Base-by-base conservation (phyloP, 1,140 invertebrate species). In the Trachymyrmex septentrionalis region DNA sequence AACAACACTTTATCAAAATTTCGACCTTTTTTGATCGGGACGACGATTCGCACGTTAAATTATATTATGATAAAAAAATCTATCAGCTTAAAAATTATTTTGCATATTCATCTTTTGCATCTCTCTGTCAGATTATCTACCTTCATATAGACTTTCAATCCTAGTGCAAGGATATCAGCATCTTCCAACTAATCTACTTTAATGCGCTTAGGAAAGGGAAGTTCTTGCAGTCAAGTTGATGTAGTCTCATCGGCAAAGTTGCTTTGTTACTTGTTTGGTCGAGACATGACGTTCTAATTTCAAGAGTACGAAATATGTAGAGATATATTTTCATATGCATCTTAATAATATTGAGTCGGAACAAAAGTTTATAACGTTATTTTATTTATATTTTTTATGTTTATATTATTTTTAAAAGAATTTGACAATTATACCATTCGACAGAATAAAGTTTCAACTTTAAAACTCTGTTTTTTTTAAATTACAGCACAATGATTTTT, bases 111-210 rank as follows among this genome's bases (percentile, higher is more conserved):
- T 44, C 30, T 71, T 59, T 16, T 21, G 16, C 19, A 38, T 61
- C 21, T 69, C 34, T 16, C 21, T 44, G 9, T 61, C 4, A 5
- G 34, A 61, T 66, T 55, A 27, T 55, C 19, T 34, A 14, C 48
- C 24, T 57, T 38, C 10, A 57, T 57, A 30, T 12, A 59, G 38
- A 53, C 61, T 71, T 86, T 86, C 53, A 67, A 86, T 66, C 21
- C 21, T 69, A 50, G 27, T 7, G 64, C 50, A 16, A 84, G 64
- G 48, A 86, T 71, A 30, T 86, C 78, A n/a, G 38, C 50, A 86
- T 90, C 72, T 90, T 88, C 77, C 64, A 73, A 77, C 55, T 90
- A 90, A 90, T 91, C 87, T 90, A 86, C 72, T 86, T 87, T 87
- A 89, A 90, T 87, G 82, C 64, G 71, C 75, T 90, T 86, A 86